Evolutionary conservation across 2,113 vertebrate species (phyloP).

Genomic region (Marmota flaviventris): DNA sequence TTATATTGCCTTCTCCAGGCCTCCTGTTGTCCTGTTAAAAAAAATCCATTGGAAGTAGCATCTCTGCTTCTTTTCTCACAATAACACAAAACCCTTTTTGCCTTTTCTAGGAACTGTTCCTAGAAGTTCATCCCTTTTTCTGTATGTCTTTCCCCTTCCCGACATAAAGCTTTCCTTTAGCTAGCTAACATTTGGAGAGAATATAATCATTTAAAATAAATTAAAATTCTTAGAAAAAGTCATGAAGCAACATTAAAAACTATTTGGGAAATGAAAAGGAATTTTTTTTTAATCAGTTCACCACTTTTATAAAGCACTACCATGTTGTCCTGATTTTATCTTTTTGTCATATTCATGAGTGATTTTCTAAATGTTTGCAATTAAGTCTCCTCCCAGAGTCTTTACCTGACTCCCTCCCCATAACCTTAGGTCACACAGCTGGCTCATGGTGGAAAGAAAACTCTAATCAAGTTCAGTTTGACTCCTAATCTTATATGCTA

Average conservation of each 20-base stretch:
- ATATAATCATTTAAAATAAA: constrained; percentile 20
- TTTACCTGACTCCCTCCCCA: background rate
- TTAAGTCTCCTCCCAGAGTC: background rate
- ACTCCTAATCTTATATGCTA: background rate
- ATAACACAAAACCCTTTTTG: background rate
- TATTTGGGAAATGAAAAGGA: background rate
- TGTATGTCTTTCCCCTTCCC: background rate
- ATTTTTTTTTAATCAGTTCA: background rate
- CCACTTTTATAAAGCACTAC: background rate
- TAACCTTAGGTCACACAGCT: background rate
- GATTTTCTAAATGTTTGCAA: background rate
- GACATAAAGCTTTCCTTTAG: background rate
- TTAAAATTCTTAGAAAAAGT: background rate
- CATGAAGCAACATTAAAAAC: background rate
- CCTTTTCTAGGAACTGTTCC: background rate
- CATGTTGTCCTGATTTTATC: background rate
- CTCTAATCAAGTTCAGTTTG: background rate
- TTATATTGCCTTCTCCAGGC: background rate
- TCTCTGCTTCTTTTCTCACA: constrained; percentile 21
- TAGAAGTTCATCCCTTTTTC: background rate
- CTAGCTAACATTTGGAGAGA: background rate
- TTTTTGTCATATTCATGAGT: background rate
- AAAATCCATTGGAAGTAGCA: background rate
- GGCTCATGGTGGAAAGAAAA: background rate
- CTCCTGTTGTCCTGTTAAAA: background rate